Evolutionary conservation across 2,888 invertebrate genomes (phyloP), one percentile per base, ranked within the genome.

Genomic region (Nemurella pictetii): DNA sequence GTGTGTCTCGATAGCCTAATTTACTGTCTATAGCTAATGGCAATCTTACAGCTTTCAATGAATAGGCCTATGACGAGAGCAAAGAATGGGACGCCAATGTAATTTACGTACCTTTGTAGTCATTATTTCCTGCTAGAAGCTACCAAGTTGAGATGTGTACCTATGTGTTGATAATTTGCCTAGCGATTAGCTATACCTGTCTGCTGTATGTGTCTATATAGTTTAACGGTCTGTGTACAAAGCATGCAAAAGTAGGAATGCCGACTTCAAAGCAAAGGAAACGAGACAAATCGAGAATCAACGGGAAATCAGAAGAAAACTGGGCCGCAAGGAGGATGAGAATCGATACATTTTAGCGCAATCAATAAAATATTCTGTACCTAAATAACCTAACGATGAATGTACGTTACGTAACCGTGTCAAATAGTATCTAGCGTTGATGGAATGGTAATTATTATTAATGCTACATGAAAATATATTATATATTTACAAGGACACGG

Each of bases 331-430:
- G 30, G 29, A 36, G 36, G n/a, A 36, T 55, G 74, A 27, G 80
- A 85, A 85, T 84, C 72, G 83, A 83, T 85, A 85, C 84, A 85
- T 84, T 35, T 74, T 86, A 85, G 86, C 85, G 86, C 85, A 86
- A 86, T 86, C 86, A 85, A 85, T 86, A 86, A 86, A 83, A 83
- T 77, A 80, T 85, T 85, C 84, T 78, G 84, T 86, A 84, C 83
- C 75, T 85, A 29, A 25, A 84, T 78, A 84, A 25, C 35, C 29
- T 85, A 82, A 82, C 82, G 28, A 72, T 82, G 82, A 72, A 82
- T 72, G 82, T 82, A 55, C 20, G 82, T 82, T 82, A 82, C 25
- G 82, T 82, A 82, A 83, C 78, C 84, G 84, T 86, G 85, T 86
- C 84, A 84, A 86, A 86, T 86, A 81, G 84, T 80, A 25, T 72